phyloP scores from a whole-genome alignment of 2,888 invertebrate genomes.

The Cyclophora albipunctata region DNA sequence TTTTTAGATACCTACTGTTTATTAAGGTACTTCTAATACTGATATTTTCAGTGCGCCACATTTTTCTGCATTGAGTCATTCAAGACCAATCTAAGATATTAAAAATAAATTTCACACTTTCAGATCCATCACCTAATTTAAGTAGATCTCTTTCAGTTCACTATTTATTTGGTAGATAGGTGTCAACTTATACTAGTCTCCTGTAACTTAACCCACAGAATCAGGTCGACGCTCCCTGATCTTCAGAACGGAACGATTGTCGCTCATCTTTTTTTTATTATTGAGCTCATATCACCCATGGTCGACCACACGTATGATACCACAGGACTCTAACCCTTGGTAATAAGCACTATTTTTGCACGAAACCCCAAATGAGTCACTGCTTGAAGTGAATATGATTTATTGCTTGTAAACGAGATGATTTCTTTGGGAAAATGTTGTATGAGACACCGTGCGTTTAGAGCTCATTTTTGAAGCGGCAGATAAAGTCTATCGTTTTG shows the following conservation, averaged over 20 bases:
- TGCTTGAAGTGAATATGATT: slow-evolving; percentile 18
- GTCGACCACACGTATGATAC: slow-evolving; percentile 22
- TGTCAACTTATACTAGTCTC: slow-evolving; percentile 16
- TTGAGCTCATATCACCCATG: slow-evolving; percentile 37
- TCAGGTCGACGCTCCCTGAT: slow-evolving; percentile 67
- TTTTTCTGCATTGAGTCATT: no score
- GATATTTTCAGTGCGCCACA: no score
- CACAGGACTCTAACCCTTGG: slow-evolving; percentile 18
- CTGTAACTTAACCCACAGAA: slow-evolving; percentile 18
- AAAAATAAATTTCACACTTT: no score
- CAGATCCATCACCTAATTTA: no score
- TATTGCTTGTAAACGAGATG: slow-evolving; percentile 23
- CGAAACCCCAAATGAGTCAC: slow-evolving; percentile 12
- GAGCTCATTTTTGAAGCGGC: slow-evolving; percentile 2
- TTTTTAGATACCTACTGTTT: no score
- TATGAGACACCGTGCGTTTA: not conserved
- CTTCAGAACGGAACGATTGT: slow-evolving; percentile 63
- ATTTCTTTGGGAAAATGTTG: slow-evolving; percentile 23
- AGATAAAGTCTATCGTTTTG: no score
- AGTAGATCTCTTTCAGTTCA: no score
- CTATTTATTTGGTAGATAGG: no score
- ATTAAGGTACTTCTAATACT: no score
- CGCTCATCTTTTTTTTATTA: slow-evolving; percentile 65
- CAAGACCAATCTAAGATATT: no score
- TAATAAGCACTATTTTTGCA: slow-evolving; percentile 7